phyloP scores from a whole-genome alignment of 2,888 invertebrate genomes.

The Pandemis corylana region DNA sequence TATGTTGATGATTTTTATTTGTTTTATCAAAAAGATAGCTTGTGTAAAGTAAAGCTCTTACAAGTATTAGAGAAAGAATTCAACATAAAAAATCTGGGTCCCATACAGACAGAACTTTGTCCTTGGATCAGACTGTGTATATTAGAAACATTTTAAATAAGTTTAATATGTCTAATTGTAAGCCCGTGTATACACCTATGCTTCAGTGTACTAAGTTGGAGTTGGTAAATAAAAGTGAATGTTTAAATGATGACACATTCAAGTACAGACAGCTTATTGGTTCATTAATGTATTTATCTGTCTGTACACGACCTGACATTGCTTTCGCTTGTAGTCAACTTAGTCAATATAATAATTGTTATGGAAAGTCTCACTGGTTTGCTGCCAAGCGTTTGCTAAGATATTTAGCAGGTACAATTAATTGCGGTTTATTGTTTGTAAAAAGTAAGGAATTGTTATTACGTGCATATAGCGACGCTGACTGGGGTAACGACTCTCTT shows the following conservation, averaged over 20 bases:
- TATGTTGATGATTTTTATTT: conserved; percentile 8
- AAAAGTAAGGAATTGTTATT: not conserved
- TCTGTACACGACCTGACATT: not conserved
- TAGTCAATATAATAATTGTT: not conserved
- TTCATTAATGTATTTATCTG: not conserved
- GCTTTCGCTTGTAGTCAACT: not conserved
- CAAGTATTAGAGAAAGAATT: not conserved
- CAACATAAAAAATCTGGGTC: not conserved
- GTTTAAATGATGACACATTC: not conserved
- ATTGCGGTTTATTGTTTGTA: not conserved
- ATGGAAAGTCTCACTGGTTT: not conserved
- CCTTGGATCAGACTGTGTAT: conserved; percentile 2
- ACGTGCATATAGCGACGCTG: too few relatives aligned
- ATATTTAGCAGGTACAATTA: not conserved
- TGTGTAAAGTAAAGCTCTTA: not conserved
- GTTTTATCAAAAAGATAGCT: not conserved
- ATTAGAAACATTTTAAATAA: not conserved
- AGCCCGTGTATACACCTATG: not conserved
- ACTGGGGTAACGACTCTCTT: not conserved
- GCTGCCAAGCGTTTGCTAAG: not conserved
- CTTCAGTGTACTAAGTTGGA: not conserved
- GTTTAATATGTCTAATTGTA: conserved; percentile 6
- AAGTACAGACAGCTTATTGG: not conserved
- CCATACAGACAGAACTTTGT: not conserved
- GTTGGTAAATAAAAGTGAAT: not conserved